Conservation (phyloP, 2,888 invertebrate species). For the Seladonia tumulorum region DNA sequence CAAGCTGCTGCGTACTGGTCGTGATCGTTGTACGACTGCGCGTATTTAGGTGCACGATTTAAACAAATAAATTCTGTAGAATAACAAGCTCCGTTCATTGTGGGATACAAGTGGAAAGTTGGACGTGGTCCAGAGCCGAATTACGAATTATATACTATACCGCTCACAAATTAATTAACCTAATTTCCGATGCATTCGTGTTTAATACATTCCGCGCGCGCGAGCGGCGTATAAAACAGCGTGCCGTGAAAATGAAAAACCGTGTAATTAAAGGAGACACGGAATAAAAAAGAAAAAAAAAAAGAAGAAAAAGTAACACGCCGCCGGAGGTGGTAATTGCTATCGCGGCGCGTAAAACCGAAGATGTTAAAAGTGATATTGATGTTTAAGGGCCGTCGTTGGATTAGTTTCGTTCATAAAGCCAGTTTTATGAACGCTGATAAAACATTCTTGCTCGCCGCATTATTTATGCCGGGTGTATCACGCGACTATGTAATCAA, state of each 20-base stretch:
- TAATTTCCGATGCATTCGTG: constrained; percentile 7
- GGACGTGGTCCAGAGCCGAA: not conserved
- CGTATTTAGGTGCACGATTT: not conserved
- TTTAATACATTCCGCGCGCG: not conserved
- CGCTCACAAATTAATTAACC: constrained; percentile 14
- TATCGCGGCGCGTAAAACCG: constrained; percentile 26
- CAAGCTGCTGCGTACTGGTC: not conserved
- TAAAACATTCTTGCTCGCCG: constrained; percentile 30
- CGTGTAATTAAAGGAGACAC: constrained; percentile 7
- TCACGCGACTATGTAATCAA: constrained; percentile 13
- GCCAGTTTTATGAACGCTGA: constrained; percentile 32
- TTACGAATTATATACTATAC: not conserved
- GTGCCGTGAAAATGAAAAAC: constrained; percentile 4
- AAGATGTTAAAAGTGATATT: constrained; percentile 45
- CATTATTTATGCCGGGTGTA: constrained; percentile 7
- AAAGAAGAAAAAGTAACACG: constrained; percentile 39
- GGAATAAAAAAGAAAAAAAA: constrained; percentile 32
- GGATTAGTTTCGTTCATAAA: constrained; percentile 37
- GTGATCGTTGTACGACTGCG: not conserved
- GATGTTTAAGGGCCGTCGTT: constrained; percentile 34
- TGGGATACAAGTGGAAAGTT: not conserved
- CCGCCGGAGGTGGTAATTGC: constrained; percentile 1
- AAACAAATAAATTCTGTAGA: not conserved
- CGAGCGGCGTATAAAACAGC: not conserved
- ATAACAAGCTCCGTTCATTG: not conserved